phyloP scores from a whole-genome alignment of 1,140 invertebrate genomes.

The Monochamus saltuarius region DNA sequence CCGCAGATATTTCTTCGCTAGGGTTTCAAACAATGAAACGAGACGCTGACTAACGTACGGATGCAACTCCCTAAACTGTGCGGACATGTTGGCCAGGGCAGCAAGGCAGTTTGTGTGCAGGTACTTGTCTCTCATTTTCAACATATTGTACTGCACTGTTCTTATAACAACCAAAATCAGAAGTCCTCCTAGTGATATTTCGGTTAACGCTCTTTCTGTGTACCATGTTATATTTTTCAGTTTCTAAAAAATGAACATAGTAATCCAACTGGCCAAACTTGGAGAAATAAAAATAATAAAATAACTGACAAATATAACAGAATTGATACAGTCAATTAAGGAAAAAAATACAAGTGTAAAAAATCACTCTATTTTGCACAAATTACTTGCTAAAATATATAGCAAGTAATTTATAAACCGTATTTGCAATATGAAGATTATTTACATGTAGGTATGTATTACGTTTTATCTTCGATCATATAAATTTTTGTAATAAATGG shows the following conservation, averaged over 20 bases:
- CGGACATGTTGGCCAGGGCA: conserved; percentile 96
- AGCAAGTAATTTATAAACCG: no score
- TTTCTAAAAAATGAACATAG: conserved; percentile 60
- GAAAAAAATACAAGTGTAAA: no score
- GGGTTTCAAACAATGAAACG: conserved; percentile 83
- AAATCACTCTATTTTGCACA: no score
- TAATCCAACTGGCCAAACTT: conserved; percentile 2
- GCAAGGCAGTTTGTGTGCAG: conserved; percentile 96
- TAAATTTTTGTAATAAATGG: no score
- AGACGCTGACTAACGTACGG: conserved; percentile 95
- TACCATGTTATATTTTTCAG: conserved; percentile 91
- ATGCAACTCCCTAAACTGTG: conserved; percentile 90
- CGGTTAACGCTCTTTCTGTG: conserved; percentile 82
- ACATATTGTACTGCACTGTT: conserved; percentile 97
- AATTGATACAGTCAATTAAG: no score
- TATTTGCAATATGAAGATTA: no score
- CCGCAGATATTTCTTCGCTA: conserved; percentile 72
- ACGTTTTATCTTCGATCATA: no score
- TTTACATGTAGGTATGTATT: no score
- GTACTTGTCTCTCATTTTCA: conserved; percentile 95
- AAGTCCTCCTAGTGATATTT: conserved; percentile 94
- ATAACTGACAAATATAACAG: no score
- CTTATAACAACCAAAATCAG: conserved; percentile 92
- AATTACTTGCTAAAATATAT: no score
- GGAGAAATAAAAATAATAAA: no score